Conservation (phyloP, 2,888 invertebrate species). For the Malthinus seriepunctatus region DNA sequence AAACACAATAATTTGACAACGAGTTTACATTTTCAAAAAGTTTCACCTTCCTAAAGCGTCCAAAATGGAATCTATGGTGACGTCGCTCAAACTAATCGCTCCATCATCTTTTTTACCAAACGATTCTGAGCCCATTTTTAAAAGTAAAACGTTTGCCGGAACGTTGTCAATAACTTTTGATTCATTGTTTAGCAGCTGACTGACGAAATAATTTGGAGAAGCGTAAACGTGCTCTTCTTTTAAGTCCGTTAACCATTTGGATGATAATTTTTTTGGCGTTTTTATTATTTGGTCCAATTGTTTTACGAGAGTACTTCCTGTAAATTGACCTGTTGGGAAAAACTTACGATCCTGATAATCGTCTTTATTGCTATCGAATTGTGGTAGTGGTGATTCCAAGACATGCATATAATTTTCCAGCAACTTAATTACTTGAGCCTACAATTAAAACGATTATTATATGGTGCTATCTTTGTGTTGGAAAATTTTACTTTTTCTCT, state of each 20-base stretch:
- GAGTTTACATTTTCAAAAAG: neutral
- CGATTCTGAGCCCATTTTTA: neutral
- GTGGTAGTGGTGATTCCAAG: too few species aligned
- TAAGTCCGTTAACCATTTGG: neutral
- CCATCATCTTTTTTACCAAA: neutral
- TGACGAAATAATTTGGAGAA: neutral
- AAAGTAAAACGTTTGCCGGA: neutral
- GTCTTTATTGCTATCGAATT: too few species aligned
- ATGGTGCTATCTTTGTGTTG: too few species aligned
- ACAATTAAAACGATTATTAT: neutral
- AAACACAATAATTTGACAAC: neutral
- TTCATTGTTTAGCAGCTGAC: neutral
- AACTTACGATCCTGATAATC: too few species aligned
- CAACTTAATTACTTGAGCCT: too few species aligned
- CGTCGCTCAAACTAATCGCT: neutral
- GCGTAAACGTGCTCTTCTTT: neutral
- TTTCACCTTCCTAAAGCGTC: constrained; percentile 37
- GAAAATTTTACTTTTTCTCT: too few species aligned
- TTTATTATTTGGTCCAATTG: neutral
- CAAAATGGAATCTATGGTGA: neutral
- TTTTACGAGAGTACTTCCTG: neutral
- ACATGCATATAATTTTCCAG: too few species aligned
- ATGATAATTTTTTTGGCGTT: neutral
- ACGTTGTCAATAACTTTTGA: neutral
- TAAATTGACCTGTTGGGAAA: neutral